phyloP scores from a whole-genome alignment of 2,113 vertebrate genomes.

The Nothoprocta perdicaria region DNA sequence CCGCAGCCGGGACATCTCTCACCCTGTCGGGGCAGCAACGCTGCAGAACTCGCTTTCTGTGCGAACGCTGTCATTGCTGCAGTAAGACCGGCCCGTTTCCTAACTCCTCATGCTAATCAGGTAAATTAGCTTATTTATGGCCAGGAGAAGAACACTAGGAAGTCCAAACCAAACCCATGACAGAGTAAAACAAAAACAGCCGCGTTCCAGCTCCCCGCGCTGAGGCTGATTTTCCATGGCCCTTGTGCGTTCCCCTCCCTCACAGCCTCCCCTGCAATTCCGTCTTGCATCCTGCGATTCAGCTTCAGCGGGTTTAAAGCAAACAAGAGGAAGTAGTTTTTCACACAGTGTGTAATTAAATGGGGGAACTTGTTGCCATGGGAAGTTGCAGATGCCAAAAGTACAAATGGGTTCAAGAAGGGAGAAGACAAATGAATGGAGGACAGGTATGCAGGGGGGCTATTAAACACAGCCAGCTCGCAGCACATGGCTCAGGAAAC shows the following conservation, averaged over 20 bases:
- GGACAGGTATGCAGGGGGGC: constrained; percentile 13
- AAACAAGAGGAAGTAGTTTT: constrained; percentile 71
- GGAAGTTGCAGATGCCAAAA: constrained; percentile 60
- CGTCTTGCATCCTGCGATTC: constrained; percentile 63
- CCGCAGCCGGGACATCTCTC: not conserved
- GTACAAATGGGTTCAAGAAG: constrained; percentile 43
- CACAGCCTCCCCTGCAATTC: constrained; percentile 43
- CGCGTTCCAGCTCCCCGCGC: not conserved
- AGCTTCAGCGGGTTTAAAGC: constrained; percentile 60
- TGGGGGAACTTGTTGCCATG: constrained; percentile 40
- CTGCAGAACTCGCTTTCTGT: fast-evolving
- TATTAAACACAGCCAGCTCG: constrained; percentile 1
- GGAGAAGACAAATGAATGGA: constrained; percentile 44
- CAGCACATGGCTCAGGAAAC: constrained; percentile 34
- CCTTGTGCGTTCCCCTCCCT: constrained; percentile 39
- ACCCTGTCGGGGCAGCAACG: not conserved
- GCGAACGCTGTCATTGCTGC: not conserved
- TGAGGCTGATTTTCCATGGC: constrained; percentile 66
- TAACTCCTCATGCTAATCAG: not conserved
- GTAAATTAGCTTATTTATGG: constrained; percentile 51
- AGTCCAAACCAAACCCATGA: constrained; percentile 40
- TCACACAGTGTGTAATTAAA: constrained; percentile 50
- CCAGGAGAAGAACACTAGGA: constrained; percentile 35
- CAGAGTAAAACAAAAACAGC: constrained; percentile 55
- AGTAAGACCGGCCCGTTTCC: constrained; percentile 11